A percentile compares a stretch with the other conserved stretches of the same genome.
Conservation (phyloP, 2,888 invertebrate species). For the Drosophila borealis region DNA sequence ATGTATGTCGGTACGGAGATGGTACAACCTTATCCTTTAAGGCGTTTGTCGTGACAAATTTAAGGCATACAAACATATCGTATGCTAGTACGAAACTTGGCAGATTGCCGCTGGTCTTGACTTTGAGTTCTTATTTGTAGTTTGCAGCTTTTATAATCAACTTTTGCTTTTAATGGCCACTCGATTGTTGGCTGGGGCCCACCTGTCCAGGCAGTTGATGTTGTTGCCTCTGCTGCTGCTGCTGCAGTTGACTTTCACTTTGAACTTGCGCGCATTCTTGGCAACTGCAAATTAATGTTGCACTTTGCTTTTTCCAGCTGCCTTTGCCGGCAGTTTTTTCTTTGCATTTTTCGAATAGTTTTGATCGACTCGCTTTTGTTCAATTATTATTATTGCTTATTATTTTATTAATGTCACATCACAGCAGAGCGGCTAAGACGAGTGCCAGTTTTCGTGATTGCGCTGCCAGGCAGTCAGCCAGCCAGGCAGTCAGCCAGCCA, state of each 20-base stretch:
- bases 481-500: not conserved
- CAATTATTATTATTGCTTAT: constrained; percentile 63
- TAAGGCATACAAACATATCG: too few species aligned
- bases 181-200: constrained; percentile 15
- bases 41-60: too few species aligned
- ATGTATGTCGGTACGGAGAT: too few species aligned
- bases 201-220: constrained; percentile 21
- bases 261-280: constrained; percentile 64
- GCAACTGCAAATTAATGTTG: constrained; percentile 44
- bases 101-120: constrained; percentile 8
- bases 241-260: constrained; percentile 56
- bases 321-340: constrained; percentile 9
- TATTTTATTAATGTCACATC: constrained; percentile 60
- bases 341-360: constrained; percentile 41
- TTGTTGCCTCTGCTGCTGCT: not conserved
- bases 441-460: constrained; percentile 25
- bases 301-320: constrained; percentile 48
- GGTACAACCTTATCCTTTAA: too few species aligned
- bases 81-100: too few species aligned
- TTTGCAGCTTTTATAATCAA: constrained; percentile 6
- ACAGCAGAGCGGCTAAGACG: constrained; percentile 3
- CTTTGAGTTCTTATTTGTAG: constrained; percentile 12
- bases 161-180: constrained; percentile 30
- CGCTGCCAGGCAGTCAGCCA: not conserved
- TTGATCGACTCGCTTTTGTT: constrained; percentile 44